phyloP scores from a whole-genome alignment of 1,140 invertebrate genomes.

The Steinernema khuongi region DNA sequence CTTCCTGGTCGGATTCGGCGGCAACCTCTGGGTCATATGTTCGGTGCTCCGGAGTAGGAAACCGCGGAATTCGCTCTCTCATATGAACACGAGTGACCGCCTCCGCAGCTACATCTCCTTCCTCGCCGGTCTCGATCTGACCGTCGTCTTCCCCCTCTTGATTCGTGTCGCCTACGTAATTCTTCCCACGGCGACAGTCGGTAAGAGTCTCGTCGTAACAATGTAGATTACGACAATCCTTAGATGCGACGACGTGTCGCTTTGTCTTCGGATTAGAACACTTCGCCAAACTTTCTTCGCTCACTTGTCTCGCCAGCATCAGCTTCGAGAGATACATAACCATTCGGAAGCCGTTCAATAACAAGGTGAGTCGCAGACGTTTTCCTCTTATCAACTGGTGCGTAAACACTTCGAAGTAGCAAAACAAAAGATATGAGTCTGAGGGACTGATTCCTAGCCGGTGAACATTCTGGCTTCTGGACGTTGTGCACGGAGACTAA shows the following conservation, averaged over 20 bases:
- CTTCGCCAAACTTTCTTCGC: constrained; percentile 45
- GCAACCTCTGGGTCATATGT: constrained; percentile 37
- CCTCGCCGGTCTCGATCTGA: constrained; percentile 52
- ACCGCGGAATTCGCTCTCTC: neutral
- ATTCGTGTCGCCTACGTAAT: constrained; percentile 45
- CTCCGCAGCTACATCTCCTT: constrained; percentile 50
- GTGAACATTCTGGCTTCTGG: too few species aligned
- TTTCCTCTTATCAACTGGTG: neutral
- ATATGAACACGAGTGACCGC: constrained; percentile 18
- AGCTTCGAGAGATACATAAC: constrained; percentile 49
- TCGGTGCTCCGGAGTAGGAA: constrained; percentile 34
- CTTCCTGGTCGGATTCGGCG: constrained; percentile 26
- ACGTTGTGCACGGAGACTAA: neutral
- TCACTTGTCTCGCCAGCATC: constrained; percentile 54
- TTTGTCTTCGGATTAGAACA: constrained; percentile 46
- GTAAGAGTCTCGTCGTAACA: constrained; percentile 27
- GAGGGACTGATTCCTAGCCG: too few species aligned
- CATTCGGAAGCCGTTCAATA: constrained; percentile 54
- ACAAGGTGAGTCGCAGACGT: constrained; percentile 33
- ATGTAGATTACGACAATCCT: constrained; percentile 29
- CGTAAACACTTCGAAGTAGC: too few species aligned
- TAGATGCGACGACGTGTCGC: constrained; percentile 42
- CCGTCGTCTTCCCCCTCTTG: constrained; percentile 46
- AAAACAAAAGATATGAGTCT: too few species aligned
- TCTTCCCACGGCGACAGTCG: constrained; percentile 43